Evolutionary conservation across 1,140 invertebrate genomes (phyloP).

Genomic region (Solenopsis invicta): DNA sequence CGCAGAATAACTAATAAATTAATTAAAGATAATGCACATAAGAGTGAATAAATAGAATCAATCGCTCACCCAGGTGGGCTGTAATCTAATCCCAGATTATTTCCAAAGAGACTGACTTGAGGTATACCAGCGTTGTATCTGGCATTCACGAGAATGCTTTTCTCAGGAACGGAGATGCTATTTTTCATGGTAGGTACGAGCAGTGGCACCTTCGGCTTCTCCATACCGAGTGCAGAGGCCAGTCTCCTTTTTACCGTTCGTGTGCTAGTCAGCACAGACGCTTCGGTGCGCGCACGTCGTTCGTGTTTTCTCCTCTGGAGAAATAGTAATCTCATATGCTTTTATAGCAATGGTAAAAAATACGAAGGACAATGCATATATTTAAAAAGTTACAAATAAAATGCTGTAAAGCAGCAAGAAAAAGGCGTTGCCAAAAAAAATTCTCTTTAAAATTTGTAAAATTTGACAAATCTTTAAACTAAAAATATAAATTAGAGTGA

Average conservation of each 20-base stretch:
- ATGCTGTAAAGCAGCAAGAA: constrained; percentile 13
- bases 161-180: constrained; percentile 70
- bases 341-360: not conserved
- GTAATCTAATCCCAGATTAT: constrained; percentile 81
- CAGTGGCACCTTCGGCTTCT: constrained; percentile 79
- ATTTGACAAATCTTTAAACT: not conserved
- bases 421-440: not conserved
- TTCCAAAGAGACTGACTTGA: constrained; percentile 83
- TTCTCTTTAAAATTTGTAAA: not conserved
- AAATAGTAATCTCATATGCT: constrained; percentile 42
- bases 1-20: not conserved
- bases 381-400: constrained; percentile 20
- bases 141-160: constrained; percentile 62
- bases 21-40: not conserved
- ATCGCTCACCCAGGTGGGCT: constrained; percentile 83
- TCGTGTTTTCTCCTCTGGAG: constrained; percentile 71
- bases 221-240: constrained; percentile 83
- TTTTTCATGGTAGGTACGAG: constrained; percentile 85
- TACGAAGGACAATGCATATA: not conserved
- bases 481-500: constrained; percentile 36
- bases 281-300: constrained; percentile 74
- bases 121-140: constrained; percentile 81
- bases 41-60: not conserved
- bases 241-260: constrained; percentile 84
- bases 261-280: constrained; percentile 70